Conservation (phyloP, 2,113 vertebrate species). For the Solea senegalensis region DNA sequence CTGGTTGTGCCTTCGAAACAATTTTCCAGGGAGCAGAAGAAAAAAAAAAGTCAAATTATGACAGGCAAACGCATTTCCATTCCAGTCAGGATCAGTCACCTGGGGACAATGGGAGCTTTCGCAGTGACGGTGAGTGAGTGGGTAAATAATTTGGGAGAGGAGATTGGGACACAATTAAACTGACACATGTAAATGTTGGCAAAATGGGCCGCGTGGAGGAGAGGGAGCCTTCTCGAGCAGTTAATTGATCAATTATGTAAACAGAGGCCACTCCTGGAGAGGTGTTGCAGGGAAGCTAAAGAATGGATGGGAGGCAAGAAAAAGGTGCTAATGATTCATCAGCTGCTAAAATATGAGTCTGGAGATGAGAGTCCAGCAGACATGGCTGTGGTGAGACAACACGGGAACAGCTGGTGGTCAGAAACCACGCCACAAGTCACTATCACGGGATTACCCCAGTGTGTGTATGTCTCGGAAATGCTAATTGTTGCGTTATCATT, state of each 20-base stretch:
- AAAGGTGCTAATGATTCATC: conserved; percentile 65
- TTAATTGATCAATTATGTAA: conserved; percentile 80
- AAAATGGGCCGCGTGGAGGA: conserved; percentile 57
- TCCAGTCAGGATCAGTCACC: conserved; percentile 57
- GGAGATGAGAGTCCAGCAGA: conserved; percentile 46
- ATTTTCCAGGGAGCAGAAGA: not conserved
- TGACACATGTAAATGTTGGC: conserved; percentile 75
- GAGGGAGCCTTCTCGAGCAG: conserved; percentile 65
- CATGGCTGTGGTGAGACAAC: not conserved
- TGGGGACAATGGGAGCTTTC: conserved; percentile 59
- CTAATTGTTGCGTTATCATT: no score
- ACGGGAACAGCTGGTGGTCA: conserved; percentile 23
- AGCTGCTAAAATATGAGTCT: conserved; percentile 49
- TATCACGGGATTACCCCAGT: not conserved
- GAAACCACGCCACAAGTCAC: conserved; percentile 9
- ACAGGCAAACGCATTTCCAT: conserved; percentile 50
- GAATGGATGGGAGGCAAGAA: conserved; percentile 55
- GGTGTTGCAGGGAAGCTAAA: conserved; percentile 25
- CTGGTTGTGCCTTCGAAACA: not conserved
- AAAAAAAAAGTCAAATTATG: conserved; percentile 25
- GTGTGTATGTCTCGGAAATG: not conserved
- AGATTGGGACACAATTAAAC: conserved; percentile 72
- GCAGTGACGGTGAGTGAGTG: conserved; percentile 60
- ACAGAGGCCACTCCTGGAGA: conserved; percentile 59
- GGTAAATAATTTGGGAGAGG: conserved; percentile 72